Base-by-base conservation (phyloP, 2,797 vertebrate species). In the Brachyalestes nurse region DNA sequence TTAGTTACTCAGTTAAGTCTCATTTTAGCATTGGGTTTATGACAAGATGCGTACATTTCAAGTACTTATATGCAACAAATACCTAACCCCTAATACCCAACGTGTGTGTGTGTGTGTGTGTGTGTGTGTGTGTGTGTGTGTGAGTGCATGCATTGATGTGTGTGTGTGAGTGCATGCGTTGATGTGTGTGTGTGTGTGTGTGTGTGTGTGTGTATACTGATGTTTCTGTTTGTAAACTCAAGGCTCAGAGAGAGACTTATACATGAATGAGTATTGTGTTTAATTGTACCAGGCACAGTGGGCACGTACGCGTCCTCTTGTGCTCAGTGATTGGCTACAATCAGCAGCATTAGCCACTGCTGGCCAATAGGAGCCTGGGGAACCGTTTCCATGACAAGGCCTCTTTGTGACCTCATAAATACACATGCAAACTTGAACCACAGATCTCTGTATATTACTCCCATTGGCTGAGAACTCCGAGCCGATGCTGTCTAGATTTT, bases 201-300 rank as follows among this genome's bases (percentile, higher is more conserved):
- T 66, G 73, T 80, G 62, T 75, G 81, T 74, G 53, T 58, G 45
- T 66, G 76, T 61, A 66, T 62, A 38, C 61, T 55, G 40, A 42
- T 73, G 78, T 42, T 74, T n/a, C 45, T 47, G 47, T 76, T 61
- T n/a, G 60, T 64, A n/a, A 34, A 51, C 19, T 58, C 6, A 38
- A 17, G 55, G 67, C 23, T 57, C 21, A 71, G 45, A 66, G 23
- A 62, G 38, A 45, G 13, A 55, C 17, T 5, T 79, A 58, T 58
- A 66, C 64, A 75, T 85, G 77, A 85, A 86, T 82, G 83, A 83
- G 76, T 72, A 69, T 78, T 87, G 86, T 87, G 79, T 86, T 75
- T 79, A 81, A 75, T 71, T 84, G 86, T 87, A 86, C 86, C 86
- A 87, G 86, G 86, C 86, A 83, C 84, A 73, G 77, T 86, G 74